phyloP scores from a whole-genome alignment of 1,140 invertebrate genomes.

The Drosophila sturtevanti region DNA sequence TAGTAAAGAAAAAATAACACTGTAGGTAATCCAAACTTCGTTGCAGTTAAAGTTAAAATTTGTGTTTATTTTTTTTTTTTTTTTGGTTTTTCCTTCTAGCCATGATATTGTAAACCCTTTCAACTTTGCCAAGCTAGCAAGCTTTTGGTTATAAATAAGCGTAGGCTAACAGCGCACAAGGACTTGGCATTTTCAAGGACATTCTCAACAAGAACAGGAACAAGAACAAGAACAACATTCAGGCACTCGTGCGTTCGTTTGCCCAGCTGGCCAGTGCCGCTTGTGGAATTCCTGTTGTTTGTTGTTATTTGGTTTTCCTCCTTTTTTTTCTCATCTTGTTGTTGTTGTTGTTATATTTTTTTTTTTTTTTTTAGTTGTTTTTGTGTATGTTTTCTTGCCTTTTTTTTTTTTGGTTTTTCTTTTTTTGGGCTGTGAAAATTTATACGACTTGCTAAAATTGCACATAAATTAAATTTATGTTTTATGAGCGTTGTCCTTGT shows the following conservation, averaged over 20 bases:
- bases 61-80: no score
- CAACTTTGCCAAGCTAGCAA: conserved; percentile 23
- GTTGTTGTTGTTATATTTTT: conserved; percentile 27
- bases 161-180: conserved; percentile 31
- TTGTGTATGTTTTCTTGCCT: conserved; percentile 2
- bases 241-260: conserved; percentile 20
- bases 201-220: conserved; percentile 47
- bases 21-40: not conserved
- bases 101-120: conserved; percentile 54
- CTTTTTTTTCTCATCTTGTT: conserved; percentile 14
- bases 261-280: conserved; percentile 61
- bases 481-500: conserved; percentile 75
- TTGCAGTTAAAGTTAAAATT: not conserved
- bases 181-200: conserved; percentile 73
- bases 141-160: conserved; percentile 69
- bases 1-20: no score
- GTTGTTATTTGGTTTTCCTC: conserved; percentile 13
- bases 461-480: conserved; percentile 82
- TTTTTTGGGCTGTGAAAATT: conserved; percentile 66
- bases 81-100: not conserved
- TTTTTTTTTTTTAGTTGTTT: conserved; percentile 24
- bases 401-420: conserved; percentile 31
- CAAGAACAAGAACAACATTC: not conserved
- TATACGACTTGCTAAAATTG: conserved; percentile 82
- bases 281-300: conserved; percentile 49